Conservation (phyloP, 2,797 vertebrate species). For the Ispidina lecontei region DNA sequence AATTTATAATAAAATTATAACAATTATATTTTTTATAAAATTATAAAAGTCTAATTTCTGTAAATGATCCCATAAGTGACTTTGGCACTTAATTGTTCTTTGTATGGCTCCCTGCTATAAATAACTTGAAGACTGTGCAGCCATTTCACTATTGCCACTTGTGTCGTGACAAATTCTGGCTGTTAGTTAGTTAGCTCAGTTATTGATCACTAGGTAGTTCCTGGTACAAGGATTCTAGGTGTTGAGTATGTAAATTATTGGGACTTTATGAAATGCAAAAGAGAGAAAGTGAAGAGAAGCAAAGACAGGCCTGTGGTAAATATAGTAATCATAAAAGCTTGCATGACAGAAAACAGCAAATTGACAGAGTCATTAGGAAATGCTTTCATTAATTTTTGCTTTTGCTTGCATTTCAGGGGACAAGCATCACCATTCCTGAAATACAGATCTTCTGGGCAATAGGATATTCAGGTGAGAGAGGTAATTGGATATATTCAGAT, state of each 20-base stretch:
- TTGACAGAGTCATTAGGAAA: slow-evolving; percentile 7
- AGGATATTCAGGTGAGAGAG: neutral
- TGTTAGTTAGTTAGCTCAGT: neutral
- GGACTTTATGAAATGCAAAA: neutral
- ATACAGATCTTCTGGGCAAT: neutral
- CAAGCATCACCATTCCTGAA: neutral
- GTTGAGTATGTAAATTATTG: neutral
- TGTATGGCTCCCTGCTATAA: neutral
- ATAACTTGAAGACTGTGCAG: neutral
- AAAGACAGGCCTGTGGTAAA: neutral
- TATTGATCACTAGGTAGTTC: neutral
- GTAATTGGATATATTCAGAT: neutral
- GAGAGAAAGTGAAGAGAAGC: neutral
- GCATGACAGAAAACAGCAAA: slow-evolving; percentile 14
- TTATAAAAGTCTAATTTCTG: slow-evolving; percentile 8
- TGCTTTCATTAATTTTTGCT: slow-evolving; percentile 20
- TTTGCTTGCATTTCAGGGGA: slow-evolving; percentile 6
- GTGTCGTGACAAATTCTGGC: neutral
- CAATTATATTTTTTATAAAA: too few species aligned
- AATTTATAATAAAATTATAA: too few species aligned
- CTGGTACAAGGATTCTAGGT: neutral
- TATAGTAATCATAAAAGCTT: slow-evolving; percentile 15
- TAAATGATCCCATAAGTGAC: neutral
- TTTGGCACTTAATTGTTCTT: neutral
- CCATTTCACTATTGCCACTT: neutral